Evolutionary conservation across 2,888 invertebrate genomes (phyloP), one percentile per base, ranked within the genome.

Genomic region (Adineta ricciae): DNA sequence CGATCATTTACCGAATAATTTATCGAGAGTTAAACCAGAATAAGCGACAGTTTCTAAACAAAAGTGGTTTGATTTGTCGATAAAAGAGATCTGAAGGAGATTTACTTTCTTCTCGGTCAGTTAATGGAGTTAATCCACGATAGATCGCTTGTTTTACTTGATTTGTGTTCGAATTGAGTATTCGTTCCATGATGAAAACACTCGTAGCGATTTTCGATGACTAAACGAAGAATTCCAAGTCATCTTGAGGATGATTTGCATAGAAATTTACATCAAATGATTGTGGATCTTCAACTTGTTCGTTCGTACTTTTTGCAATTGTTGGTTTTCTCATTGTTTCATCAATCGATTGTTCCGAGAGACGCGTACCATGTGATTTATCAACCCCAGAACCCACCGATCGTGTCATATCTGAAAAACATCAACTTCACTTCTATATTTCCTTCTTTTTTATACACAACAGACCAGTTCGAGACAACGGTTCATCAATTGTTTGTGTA

Each of bases 131-230:
- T 64, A 89, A 88, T 8, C 88, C 88, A 85, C 90, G 87, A 86
- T 90, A 90, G 11, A 88, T 85, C 16, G 90, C 90, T 84, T 89
- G 89, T 87, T 89, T 89, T 14, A 88, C 87, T 87, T 90, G 90
- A 86, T 90, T 90, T 14, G 89, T 89, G 87, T 90, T 90, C 73
- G 90, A 87, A 86, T 90, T 90, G 32, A 90, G 87, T 14, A 88
- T 89, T 85, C 90, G 86, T 86, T 90, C 90, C 89, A 90, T 89
- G 9, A 90, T 87, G 86, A 90, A 89, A 24, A 85, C 50, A 27
- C n/a, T 50, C 14, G 72, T 49, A 16, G 36, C 38, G 50, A 85
- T 54, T 27, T 36, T 49, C 2, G 54, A 54, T 36, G 82, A 78
- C 86, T 86, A 11, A 32, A 85, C 85, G 21, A 41, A 64, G n/a